These are phyloP conservation scores for Epinotia demarniana DNA, from an alignment of 2,888 invertebrate species.

Conservation along the genomic window DNA sequence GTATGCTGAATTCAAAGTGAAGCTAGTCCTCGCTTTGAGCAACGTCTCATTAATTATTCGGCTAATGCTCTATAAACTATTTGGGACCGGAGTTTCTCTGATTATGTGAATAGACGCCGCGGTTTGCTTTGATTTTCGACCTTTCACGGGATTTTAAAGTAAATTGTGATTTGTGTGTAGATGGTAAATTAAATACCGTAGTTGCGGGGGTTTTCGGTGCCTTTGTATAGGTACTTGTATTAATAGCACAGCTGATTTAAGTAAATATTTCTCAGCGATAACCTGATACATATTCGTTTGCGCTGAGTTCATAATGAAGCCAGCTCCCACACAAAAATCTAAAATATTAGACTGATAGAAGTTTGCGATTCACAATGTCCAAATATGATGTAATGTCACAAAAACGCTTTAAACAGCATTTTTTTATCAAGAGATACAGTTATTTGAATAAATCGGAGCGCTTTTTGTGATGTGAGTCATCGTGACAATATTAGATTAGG, in stretches of 20 bases:
- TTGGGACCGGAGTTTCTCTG: no score
- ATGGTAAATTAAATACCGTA: no score
- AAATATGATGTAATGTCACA: slow-evolving; percentile 2
- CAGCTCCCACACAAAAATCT: not conserved
- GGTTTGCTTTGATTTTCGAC: not conserved
- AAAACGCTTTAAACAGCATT: slow-evolving; percentile 16
- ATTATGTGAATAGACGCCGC: no score
- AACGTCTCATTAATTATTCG: not conserved
- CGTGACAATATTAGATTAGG: slow-evolving; percentile 17
- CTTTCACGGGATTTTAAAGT: not conserved
- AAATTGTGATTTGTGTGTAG: not conserved
- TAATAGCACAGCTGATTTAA: no score
- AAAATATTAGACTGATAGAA: not conserved
- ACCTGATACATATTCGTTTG: no score
- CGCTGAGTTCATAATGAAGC: not conserved
- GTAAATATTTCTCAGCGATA: no score
- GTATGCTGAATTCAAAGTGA: not conserved
- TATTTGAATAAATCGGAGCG: slow-evolving; percentile 22
- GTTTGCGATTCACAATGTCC: not conserved
- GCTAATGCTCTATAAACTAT: not conserved
- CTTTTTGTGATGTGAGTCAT: slow-evolving; percentile 24
- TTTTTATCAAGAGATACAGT: slow-evolving; percentile 25
- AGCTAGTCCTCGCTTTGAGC: not conserved
- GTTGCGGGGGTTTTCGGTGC: no score
- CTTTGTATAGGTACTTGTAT: no score